Conservation (phyloP, 2,797 vertebrate species). For the Falco peregrinus region DNA sequence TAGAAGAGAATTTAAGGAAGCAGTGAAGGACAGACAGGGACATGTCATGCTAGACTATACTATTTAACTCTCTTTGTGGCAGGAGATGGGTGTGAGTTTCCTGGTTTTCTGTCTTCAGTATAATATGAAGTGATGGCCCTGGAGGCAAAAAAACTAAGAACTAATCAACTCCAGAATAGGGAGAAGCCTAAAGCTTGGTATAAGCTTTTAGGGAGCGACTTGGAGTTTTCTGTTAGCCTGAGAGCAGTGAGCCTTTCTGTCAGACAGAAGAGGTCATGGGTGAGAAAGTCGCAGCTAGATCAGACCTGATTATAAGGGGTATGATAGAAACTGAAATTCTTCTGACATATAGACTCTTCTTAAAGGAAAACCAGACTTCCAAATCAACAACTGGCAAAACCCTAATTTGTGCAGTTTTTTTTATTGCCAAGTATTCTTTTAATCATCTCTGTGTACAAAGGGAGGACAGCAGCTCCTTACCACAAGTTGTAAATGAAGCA, state of each 20-base stretch:
- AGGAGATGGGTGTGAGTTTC: neutral
- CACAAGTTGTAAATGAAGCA: neutral
- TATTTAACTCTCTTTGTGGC: neutral
- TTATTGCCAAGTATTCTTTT: neutral
- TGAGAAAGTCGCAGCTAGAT: conserved; percentile 28
- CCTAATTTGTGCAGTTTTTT: neutral
- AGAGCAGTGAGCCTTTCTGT: neutral
- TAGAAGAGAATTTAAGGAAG: neutral
- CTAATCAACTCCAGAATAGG: conserved; percentile 3
- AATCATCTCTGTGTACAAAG: neutral
- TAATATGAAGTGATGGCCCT: conserved; percentile 45
- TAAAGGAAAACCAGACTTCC: neutral
- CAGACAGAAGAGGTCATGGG: conserved; percentile 34
- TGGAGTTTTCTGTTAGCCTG: conserved; percentile 6
- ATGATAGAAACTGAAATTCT: neutral
- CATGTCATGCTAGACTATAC: neutral
- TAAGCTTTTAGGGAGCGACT: conserved; percentile 7
- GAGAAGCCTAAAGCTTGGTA: conserved; percentile 1
- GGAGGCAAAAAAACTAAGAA: neutral
- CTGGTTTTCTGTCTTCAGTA: neutral
- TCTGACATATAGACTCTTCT: neutral
- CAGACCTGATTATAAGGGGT: neutral
- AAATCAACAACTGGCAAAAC: neutral
- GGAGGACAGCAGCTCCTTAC: neutral
- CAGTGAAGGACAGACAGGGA: neutral